These are phyloP conservation scores for Sialis lutaria DNA, from an alignment of 2,888 invertebrate genomes.

Conservation along the genomic window DNA sequence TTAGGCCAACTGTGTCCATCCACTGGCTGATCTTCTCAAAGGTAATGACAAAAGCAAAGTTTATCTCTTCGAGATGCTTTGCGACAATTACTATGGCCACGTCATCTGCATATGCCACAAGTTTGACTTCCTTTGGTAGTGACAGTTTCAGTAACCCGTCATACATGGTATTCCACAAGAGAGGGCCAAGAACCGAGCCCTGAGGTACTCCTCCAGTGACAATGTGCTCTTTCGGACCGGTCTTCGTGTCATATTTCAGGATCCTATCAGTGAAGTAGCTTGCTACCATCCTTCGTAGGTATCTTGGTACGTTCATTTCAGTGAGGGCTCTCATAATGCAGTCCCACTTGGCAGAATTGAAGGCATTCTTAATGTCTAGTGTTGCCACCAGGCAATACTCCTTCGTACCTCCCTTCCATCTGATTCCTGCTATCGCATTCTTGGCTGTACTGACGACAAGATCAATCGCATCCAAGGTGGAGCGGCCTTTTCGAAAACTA, in stretches of 20 bases:
- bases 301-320: too few relatives aligned
- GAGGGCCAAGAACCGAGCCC: neutral
- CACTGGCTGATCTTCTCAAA: neutral
- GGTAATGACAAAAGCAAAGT: neutral
- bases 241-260: too few relatives aligned
- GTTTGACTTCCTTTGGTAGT: neutral
- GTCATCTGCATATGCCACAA: neutral
- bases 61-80: neutral
- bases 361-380: too few relatives aligned
- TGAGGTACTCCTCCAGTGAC: neutral
- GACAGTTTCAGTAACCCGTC: neutral
- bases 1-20: slow-evolving; percentile 6
- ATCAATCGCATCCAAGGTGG: neutral
- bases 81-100: neutral
- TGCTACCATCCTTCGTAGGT: too few relatives aligned
- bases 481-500: neutral
- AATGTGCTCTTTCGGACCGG: too few relatives aligned
- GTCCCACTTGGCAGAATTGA: too few relatives aligned
- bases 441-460: too few relatives aligned
- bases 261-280: too few relatives aligned
- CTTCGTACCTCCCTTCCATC: too few relatives aligned
- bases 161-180: neutral
- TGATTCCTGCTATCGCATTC: too few relatives aligned
- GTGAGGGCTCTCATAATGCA: too few relatives aligned
- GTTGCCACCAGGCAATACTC: too few relatives aligned